A percentile compares a stretch with the other conserved stretches of the same genome.
Conservation (phyloP, 2,888 invertebrate genomes). For the Digitonthophagus gazella region DNA sequence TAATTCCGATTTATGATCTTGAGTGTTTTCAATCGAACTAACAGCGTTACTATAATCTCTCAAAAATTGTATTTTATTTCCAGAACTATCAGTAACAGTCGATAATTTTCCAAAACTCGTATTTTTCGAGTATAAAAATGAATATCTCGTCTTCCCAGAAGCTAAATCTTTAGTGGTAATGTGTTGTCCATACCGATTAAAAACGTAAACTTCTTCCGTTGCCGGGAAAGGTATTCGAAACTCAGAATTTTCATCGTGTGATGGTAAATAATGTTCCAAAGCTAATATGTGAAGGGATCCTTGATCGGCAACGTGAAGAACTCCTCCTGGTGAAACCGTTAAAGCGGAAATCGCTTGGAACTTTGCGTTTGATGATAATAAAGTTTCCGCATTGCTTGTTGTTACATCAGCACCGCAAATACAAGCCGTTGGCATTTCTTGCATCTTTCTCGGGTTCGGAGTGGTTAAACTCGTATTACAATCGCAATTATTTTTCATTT, state of each 20-base stretch:
- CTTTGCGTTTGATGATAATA: constrained; percentile 86
- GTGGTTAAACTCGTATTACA: constrained; percentile 60
- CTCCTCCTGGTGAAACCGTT: constrained; percentile 93
- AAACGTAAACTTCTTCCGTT: constrained; percentile 90
- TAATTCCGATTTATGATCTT: constrained; percentile 88
- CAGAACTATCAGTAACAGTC: constrained; percentile 91
- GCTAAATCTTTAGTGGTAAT: constrained; percentile 91
- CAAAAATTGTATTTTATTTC: constrained; percentile 87
- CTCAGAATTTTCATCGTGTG: constrained; percentile 84
- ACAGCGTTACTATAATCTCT: constrained; percentile 91
- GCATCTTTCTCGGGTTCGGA: constrained; percentile 49
- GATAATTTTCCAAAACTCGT: constrained; percentile 93
- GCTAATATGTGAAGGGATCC: constrained; percentile 82
- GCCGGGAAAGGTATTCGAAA: constrained; percentile 93
- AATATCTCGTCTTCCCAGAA: constrained; percentile 91
- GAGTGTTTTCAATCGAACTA: constrained; percentile 91
- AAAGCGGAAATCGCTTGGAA: constrained; percentile 64
- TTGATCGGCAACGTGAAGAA: constrained; percentile 93
- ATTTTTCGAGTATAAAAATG: constrained; percentile 95
- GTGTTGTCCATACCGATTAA: constrained; percentile 95
- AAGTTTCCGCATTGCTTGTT: constrained; percentile 77
- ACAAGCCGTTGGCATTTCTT: constrained; percentile 45
- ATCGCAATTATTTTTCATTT: constrained; percentile 55
- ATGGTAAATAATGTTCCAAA: constrained; percentile 81
- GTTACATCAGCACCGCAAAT: constrained; percentile 55